Conservation (phyloP, 2,888 invertebrate species). For the Podotricha telesiphe region DNA sequence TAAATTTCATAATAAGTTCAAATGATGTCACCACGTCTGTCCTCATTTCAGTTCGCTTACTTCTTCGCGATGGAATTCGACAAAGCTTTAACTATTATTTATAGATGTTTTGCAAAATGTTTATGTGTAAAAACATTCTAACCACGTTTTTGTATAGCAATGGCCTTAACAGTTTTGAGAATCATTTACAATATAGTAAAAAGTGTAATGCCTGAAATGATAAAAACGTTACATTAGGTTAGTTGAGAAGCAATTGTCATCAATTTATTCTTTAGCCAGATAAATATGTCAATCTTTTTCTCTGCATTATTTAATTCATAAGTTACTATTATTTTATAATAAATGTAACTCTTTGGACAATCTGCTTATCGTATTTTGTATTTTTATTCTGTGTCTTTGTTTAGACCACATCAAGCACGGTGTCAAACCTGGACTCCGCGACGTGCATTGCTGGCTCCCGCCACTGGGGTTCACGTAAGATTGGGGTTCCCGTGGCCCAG, state of each 20-base stretch:
- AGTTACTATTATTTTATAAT: no score
- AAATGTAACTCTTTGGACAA: no score
- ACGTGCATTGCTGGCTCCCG: no score
- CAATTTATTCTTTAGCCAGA: not conserved
- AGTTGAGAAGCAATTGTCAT: not conserved
- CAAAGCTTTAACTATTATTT: conserved; percentile 2
- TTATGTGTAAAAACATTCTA: conserved; percentile 5
- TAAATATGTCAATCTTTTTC: not conserved
- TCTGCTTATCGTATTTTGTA: no score
- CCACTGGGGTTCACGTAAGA: no score
- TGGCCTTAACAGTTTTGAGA: not conserved
- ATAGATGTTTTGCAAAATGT: not conserved
- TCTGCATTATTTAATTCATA: no score
- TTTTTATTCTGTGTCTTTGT: no score
- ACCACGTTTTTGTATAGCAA: not conserved
- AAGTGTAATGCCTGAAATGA: not conserved
- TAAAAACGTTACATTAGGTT: not conserved
- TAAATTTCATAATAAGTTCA: not conserved
- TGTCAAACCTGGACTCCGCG: no score
- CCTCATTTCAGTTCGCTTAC: conserved; percentile 1
- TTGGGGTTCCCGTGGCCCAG: no score
- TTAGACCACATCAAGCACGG: no score
- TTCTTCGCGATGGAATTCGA: conserved; percentile 10
- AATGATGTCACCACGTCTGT: conserved; percentile 2
- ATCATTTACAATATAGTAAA: not conserved